Evolutionary conservation across 1,140 invertebrate genomes (phyloP), one percentile per base, ranked within the genome.

Genomic region (Neodiprion lecontei): DNA sequence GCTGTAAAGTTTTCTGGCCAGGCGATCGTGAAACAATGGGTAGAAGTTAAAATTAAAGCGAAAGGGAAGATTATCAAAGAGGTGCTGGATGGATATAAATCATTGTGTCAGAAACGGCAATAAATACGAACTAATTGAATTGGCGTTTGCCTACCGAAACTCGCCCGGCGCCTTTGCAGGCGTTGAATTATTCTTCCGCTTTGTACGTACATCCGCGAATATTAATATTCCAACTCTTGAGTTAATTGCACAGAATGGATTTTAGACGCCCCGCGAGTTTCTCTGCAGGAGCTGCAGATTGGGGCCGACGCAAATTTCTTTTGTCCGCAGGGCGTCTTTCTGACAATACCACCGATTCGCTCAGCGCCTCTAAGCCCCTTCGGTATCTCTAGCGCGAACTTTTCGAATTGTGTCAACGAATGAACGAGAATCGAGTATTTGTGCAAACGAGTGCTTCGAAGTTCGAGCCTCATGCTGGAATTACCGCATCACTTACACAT

Each of bases 221-320:
- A 86, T 86, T 86, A 87, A 86, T 83, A 85, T 82, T 83, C 80
- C 79, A 79, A 83, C 82, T 86, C 83, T 83, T 83, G 81, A 84
- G 82, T 85, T 86, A 86, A 87, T 86, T 84, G 81, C 83, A 79
- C 76, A 81, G 82, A 85, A 86, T 85, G 79, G 80, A 85, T 85
- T 82, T 82, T 79, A 79, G 80, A 82, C 77, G 74, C 74, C 75
- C 77, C 66, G 53, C 61, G 72, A 40, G 28, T 76, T 28, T 65
- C 61, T 23, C 50, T 70, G 11, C 53, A 61, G 53, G 28, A 40
- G 53, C n/a, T 61, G 11, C 53, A 61, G 70, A 75, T 67, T 11
- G 69, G 48, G 69, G 49, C 65, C 67, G 71, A 75, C 67, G 73
- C 78, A 76, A 80, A 77, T 77, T 81, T 81, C 79, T 78, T 80